These are phyloP conservation scores for Galeopterus variegatus DNA, from an alignment of 2,113 vertebrate species.

Conservation along the genomic window DNA sequence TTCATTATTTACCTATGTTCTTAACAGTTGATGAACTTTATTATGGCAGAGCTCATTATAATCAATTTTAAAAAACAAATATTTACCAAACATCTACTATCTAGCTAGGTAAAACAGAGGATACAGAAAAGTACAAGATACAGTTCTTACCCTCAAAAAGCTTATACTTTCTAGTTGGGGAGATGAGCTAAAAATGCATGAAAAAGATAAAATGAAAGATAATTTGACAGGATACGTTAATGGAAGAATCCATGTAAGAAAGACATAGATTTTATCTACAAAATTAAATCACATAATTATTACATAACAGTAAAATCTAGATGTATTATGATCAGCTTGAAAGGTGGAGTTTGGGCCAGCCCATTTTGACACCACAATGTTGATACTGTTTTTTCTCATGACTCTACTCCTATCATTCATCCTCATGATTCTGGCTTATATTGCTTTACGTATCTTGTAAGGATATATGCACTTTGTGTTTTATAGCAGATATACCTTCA, in stretches of 20 bases:
- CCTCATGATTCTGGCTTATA: background rate
- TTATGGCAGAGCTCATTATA: background rate
- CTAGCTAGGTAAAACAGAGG: background rate
- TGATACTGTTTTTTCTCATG: background rate
- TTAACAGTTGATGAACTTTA: background rate
- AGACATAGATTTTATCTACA: background rate
- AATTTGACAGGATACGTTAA: background rate
- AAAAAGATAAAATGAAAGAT: background rate
- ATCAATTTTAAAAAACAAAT: background rate
- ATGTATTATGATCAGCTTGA: background rate
- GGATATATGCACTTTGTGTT: background rate
- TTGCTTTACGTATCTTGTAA: background rate
- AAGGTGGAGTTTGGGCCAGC: background rate
- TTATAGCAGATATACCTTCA: background rate
- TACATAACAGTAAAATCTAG: background rate
- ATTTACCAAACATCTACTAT: background rate
- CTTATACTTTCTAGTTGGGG: background rate
- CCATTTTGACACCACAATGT: background rate
- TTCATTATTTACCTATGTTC: conserved; percentile 20
- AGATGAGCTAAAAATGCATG: background rate
- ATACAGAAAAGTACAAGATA: background rate
- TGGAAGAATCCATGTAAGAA: background rate
- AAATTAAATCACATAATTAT: background rate
- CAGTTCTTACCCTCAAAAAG: background rate
- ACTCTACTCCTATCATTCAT: background rate